Base-by-base conservation (phyloP, 2,888 invertebrate species). In the Agriopis marginaria region DNA sequence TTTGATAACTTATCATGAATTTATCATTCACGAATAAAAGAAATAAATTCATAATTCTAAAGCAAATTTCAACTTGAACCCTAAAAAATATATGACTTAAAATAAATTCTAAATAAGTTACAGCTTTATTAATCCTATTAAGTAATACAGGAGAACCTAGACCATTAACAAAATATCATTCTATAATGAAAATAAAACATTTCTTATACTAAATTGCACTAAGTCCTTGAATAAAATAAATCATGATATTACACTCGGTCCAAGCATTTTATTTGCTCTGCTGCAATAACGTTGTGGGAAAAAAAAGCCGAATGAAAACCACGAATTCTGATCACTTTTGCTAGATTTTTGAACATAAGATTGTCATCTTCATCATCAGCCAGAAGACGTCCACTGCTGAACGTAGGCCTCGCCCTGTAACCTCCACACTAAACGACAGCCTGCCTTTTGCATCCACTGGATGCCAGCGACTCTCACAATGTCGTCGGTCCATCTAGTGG, bases 131-230 rank as follows among this genome's bases (percentile, higher is more conserved):
- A 44, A 44, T 44, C 44, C 6, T 17, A 56, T 58, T 45, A 45
- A 32, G 5, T 54, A 44, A 56, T 44, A 56, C 44, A 23, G 6
- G 3, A 51, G 12, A 10, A 56, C 23, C 10, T 7, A 23, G 45
- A 23, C 6, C 6, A 32, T 39, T 23, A 47, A 58, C 56, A 40
- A 45, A 67, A 64, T 40, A 23, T 55, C 17, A 51, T 54, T 56
- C 14, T 32, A 23, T 47, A 42, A 55, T 50, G 9, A 53, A 63
- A 63, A 63, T 47, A 58, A 59, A 63, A 63, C 39, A 63, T 17
- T 59, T 51, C 58, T 73, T 72, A 73, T 53, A 73, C 59, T 78
- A 79, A 74, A 81, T 80, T 80, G 79, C 80, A 80, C 81, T 73
- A 77, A 65, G 44, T 69, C 73, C 70, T 73, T 77, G 78, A 72